Percentiles rank a stretch among this genome's conserved stretches.
phyloP scores from a whole-genome alignment of 2,113 vertebrate species.

The Zeus faber region DNA sequence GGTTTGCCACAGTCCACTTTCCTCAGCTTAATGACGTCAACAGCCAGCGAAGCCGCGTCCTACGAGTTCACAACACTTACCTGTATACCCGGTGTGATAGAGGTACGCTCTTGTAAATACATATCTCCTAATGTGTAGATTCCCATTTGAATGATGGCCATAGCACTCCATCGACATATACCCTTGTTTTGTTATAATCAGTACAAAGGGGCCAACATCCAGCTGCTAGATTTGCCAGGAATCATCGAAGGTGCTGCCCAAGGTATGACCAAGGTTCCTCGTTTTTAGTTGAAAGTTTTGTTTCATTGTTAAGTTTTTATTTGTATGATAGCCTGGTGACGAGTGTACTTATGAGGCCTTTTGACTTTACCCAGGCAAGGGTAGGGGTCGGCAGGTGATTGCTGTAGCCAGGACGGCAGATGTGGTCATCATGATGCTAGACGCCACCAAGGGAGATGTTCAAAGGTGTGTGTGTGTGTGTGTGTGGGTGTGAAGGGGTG shows the following conservation, averaged over 20 bases:
- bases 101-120: conserved; percentile 75
- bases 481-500: no score
- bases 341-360: conserved; percentile 8
- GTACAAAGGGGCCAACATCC: conserved; percentile 99
- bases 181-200: conserved; percentile 42
- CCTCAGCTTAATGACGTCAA: conserved; percentile 95
- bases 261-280: conserved; percentile 67
- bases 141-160: background rate
- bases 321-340: no score
- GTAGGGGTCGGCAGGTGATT: conserved; percentile 95
- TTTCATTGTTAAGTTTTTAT: background rate
- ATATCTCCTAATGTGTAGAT: background rate
- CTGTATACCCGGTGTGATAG: conserved; percentile 97
- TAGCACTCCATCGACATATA: no score
- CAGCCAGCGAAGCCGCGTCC: conserved; percentile 91
- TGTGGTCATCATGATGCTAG: conserved; percentile 98
- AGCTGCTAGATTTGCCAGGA: conserved; percentile 94
- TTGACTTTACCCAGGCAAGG: conserved; percentile 81
- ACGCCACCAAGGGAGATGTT: conserved; percentile 96
- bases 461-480: no score
- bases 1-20: conserved; percentile 90
- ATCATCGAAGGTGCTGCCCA: conserved; percentile 98
- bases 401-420: conserved; percentile 96
- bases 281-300: background rate
- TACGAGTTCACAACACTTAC: conserved; percentile 98